phyloP scores from a whole-genome alignment of 2,888 invertebrate species.

The Eristalinus aeneus region DNA sequence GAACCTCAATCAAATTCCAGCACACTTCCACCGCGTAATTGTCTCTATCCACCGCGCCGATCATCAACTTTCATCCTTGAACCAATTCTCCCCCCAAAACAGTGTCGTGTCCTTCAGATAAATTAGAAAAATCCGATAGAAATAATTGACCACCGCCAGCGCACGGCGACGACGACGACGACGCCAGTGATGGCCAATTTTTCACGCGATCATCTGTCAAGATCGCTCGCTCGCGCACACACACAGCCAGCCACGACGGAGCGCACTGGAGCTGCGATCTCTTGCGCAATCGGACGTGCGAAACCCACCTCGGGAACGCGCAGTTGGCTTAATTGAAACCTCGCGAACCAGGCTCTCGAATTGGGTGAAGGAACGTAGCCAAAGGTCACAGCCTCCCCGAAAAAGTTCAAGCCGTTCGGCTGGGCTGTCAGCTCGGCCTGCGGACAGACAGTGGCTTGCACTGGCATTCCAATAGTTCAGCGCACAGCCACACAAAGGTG shows the following conservation, averaged over 20 bases:
- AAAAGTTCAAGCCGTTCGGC: slow-evolving; percentile 56
- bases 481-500: slow-evolving; percentile 41
- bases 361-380: slow-evolving; percentile 56
- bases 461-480: slow-evolving; percentile 37
- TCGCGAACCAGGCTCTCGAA: slow-evolving; percentile 23
- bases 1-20: slow-evolving; percentile 52
- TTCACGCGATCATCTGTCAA: slow-evolving; percentile 59
- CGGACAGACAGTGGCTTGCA: background rate
- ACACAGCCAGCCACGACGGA: background rate
- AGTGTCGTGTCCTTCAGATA: slow-evolving; percentile 50
- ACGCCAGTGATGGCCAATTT: slow-evolving; percentile 17
- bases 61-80: slow-evolving; percentile 52
- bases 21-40: slow-evolving; percentile 20
- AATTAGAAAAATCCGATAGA: slow-evolving; percentile 42
- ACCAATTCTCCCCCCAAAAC: slow-evolving; percentile 51
- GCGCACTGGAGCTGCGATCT: slow-evolving; percentile 1
- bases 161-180: background rate
- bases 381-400: slow-evolving; percentile 50
- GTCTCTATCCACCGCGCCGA: slow-evolving; percentile 1
- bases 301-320: slow-evolving; percentile 37
- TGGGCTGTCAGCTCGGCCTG: slow-evolving; percentile 18
- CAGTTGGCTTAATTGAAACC: slow-evolving; percentile 55
- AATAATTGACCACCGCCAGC: slow-evolving; percentile 49
- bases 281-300: slow-evolving; percentile 51
- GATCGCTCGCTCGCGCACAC: slow-evolving; percentile 16